Evolutionary conservation across 1,140 invertebrate species (phyloP).

Genomic region (Bombus sylvicola): DNA sequence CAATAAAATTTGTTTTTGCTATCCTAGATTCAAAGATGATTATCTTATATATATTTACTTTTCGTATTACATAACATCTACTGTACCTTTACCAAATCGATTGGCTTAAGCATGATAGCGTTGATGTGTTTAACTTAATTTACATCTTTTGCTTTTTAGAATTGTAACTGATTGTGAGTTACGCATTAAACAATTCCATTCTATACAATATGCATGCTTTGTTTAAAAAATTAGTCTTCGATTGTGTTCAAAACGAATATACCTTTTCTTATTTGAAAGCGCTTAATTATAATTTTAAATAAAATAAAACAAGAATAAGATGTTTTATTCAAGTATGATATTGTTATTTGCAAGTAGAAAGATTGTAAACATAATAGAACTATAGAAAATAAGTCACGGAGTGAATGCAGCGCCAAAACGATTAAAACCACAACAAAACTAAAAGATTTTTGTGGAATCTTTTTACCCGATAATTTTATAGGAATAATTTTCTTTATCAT

Average conservation of each 20-base stretch:
- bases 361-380: not conserved
- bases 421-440: not conserved
- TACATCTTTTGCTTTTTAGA: too few species aligned
- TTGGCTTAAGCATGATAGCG: too few species aligned
- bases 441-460: not conserved
- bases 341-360: not conserved
- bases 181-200: not conserved
- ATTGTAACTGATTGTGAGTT: too few species aligned
- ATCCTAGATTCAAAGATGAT: not conserved
- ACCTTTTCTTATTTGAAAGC: too few species aligned
- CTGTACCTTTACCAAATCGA: too few species aligned
- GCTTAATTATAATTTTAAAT: not conserved
- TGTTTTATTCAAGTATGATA: not conserved
- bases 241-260: not conserved
- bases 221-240: not conserved
- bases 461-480: not conserved
- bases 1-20: not conserved
- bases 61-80: not conserved
- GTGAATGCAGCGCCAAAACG: not conserved
- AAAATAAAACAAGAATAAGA: not conserved
- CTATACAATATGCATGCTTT: not conserved
- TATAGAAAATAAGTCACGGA: not conserved
- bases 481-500: not conserved
- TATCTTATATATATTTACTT: not conserved
- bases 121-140: too few species aligned